Evolutionary conservation across 2,888 invertebrate species (phyloP).

Genomic region (Teinopalpus imperialis): DNA sequence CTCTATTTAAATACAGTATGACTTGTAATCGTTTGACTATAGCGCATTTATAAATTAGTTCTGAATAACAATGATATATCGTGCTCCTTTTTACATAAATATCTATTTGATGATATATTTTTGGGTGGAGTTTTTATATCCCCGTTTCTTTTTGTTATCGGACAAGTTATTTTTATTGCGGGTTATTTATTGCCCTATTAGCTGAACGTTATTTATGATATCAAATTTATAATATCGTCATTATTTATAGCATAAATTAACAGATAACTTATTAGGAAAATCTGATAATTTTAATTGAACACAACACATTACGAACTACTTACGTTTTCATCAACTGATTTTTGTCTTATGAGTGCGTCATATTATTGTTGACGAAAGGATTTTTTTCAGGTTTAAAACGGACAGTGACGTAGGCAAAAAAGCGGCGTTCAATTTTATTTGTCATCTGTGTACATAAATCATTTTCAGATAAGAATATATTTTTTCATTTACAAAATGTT

Average conservation of each 20-base stretch:
- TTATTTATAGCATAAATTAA: constrained; percentile 17
- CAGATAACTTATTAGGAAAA: constrained; percentile 8
- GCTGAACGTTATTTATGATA: constrained; percentile 24
- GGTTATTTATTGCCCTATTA: constrained; percentile 26
- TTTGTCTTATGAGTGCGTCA: no score
- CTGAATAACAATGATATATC: constrained; percentile 25
- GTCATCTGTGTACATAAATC: no score
- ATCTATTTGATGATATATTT: constrained; percentile 29
- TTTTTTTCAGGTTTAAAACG: no score
- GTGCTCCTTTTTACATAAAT: constrained; percentile 29
- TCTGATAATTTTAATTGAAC: constrained; percentile 13
- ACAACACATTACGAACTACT: neutral
- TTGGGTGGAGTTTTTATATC: constrained; percentile 26
- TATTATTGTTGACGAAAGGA: no score
- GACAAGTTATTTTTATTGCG: constrained; percentile 25
- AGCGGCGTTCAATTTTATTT: no score
- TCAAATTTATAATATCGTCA: constrained; percentile 18
- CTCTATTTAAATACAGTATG: constrained; percentile 1
- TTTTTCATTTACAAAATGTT: no score
- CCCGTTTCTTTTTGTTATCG: constrained; percentile 21
- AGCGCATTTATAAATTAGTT: neutral
- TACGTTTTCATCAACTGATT: no score
- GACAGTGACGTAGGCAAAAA: no score
- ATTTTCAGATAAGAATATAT: no score
- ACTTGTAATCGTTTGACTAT: neutral